Conservation (phyloP, 2,113 vertebrate genomes). For the Sphyrna mokarran region DNA sequence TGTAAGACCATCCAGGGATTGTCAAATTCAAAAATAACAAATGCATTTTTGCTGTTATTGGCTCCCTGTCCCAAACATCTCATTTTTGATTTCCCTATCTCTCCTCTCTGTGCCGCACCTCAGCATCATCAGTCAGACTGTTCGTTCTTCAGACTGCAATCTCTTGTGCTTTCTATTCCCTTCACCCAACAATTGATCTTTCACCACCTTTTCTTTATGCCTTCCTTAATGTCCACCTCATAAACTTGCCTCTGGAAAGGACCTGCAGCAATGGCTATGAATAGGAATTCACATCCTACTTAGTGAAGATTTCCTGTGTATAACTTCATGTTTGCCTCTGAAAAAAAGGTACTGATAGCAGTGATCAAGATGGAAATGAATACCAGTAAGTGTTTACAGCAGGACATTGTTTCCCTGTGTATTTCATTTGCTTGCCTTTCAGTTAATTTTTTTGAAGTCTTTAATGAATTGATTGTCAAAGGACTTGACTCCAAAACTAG, state of each 20-base stretch:
- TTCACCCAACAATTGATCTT: background rate
- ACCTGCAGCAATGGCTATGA: no score
- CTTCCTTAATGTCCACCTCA: background rate
- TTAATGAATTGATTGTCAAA: background rate
- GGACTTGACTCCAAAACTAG: background rate
- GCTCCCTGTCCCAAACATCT: background rate
- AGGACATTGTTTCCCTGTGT: background rate
- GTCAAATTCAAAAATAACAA: no score
- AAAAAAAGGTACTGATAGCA: background rate
- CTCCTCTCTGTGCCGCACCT: background rate
- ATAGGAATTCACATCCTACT: no score
- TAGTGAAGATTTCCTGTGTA: background rate
- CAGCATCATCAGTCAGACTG: background rate
- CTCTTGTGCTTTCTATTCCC: background rate
- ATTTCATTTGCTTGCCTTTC: background rate
- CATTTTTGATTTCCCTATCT: background rate
- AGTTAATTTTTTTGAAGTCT: background rate
- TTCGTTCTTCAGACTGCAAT: background rate
- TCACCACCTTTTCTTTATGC: background rate
- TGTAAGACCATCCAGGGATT: no score
- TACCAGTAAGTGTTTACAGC: no score
- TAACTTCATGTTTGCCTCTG: background rate
- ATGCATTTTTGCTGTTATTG: background rate
- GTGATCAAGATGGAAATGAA: background rate
- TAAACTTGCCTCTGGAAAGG: background rate